These are phyloP conservation scores for Petroica traversi DNA, from an alignment of 2,113 vertebrate genomes.

Conservation along the genomic window DNA sequence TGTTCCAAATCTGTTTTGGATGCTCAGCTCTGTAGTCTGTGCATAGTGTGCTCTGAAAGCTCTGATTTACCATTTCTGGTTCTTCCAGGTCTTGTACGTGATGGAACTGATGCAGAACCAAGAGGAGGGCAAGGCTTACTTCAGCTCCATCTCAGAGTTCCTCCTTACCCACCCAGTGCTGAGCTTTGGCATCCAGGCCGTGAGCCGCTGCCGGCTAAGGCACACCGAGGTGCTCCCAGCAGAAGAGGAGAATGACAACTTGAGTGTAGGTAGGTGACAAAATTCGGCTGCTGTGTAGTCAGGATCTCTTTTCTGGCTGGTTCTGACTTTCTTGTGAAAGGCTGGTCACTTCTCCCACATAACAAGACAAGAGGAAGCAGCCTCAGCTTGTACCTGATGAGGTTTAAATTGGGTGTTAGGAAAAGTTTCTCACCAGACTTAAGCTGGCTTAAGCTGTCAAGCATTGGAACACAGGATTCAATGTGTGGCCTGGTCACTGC, in stretches of 20 bases:
- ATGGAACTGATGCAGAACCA: conserved; percentile 96
- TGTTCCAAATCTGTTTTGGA: not conserved
- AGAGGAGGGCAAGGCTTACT: conserved; percentile 90
- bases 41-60: not conserved
- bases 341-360: not conserved
- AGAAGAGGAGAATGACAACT: conserved; percentile 90
- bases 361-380: not conserved
- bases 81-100: conserved; percentile 90
- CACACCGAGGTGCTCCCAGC: conserved; percentile 92
- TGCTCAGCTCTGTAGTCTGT: not conserved
- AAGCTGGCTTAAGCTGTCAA: not conserved
- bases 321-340: not conserved
- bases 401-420: not conserved
- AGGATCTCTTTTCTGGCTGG: not conserved
- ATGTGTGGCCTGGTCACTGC: not conserved
- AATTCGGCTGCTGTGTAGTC: not conserved
- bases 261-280: conserved; percentile 79
- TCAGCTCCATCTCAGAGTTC: conserved; percentile 97
- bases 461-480: not conserved
- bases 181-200: conserved; percentile 94
- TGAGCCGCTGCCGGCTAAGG: conserved; percentile 82
- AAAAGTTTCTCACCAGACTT: not conserved
- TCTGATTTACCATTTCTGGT: not conserved
- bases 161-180: conserved; percentile 96
- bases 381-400: rapidly evolving